These are phyloP conservation scores for Sebastes trivittatus DNA, from an alignment of 2,797 vertebrate species.

Conservation along the genomic window DNA sequence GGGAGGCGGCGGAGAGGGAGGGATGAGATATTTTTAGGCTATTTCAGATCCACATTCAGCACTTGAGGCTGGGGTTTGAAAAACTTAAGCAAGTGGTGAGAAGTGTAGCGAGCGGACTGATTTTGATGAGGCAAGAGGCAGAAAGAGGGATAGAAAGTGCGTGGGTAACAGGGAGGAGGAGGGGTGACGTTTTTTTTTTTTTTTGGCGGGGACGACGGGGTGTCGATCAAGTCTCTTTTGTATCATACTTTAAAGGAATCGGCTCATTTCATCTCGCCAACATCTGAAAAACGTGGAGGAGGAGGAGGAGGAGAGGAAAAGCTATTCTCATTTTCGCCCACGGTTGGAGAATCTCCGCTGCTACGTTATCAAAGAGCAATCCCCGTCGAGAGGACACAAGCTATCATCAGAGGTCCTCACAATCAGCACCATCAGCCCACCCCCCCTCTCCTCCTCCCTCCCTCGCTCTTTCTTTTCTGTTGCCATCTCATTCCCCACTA, in stretches of 20 bases:
- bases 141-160: slow-evolving; percentile 21
- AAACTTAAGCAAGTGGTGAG: slow-evolving; percentile 15
- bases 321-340: slow-evolving; percentile 42
- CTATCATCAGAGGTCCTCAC: slow-evolving; percentile 50
- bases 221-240: slow-evolving; percentile 34
- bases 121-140: slow-evolving; percentile 54
- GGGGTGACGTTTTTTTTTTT: not conserved
- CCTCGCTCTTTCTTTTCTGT: not conserved
- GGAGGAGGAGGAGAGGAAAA: slow-evolving; percentile 1
- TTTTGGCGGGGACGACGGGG: not conserved
- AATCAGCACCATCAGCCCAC: slow-evolving; percentile 17
- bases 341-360: slow-evolving; percentile 19
- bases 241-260: slow-evolving; percentile 39
- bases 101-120: not conserved
- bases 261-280: slow-evolving; percentile 33
- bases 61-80: slow-evolving; percentile 16
- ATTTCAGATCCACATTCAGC: slow-evolving; percentile 26
- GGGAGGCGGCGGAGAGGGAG: not conserved
- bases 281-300: slow-evolving; percentile 10
- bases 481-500: slow-evolving; percentile 14
- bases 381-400: slow-evolving; percentile 37
- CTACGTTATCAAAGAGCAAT: slow-evolving; percentile 49
- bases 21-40: slow-evolving; percentile 51
- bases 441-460: not conserved
- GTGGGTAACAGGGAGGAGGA: slow-evolving; percentile 8